A percentile compares a stretch with the other conserved stretches of the same genome.
Evolutionary conservation across 2,888 invertebrate genomes (phyloP).

Genomic region (Cabera pusaria): DNA sequence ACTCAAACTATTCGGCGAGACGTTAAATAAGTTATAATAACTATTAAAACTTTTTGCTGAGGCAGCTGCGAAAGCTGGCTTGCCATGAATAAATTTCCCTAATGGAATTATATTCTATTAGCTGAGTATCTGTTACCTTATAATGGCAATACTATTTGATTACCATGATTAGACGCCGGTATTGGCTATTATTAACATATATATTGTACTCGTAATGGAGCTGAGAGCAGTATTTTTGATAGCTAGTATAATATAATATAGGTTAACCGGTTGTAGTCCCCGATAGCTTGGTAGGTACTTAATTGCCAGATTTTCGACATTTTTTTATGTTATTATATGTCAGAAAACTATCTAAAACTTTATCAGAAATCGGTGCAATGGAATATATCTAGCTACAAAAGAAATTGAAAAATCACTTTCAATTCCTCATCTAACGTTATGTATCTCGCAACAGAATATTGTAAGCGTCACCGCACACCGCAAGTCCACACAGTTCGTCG

Average conservation of each 20-base stretch:
- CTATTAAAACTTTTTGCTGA: conserved; percentile 36
- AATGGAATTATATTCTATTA: conserved; percentile 48
- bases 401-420: not conserved
- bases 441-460: conserved; percentile 3
- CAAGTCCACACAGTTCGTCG: conserved; percentile 8
- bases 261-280: too few relatives aligned
- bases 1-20: conserved; percentile 1
- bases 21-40: conserved; percentile 24
- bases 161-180: conserved; percentile 19
- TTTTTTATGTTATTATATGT: too few relatives aligned
- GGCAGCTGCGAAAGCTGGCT: conserved; percentile 34
- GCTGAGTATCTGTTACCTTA: conserved; percentile 11
- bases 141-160: conserved; percentile 20
- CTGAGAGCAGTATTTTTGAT: not conserved
- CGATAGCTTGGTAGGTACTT: too few relatives aligned
- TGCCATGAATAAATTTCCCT: conserved; percentile 50
- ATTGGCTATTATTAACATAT: conserved; percentile 17
- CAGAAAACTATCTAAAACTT: too few relatives aligned
- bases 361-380: too few relatives aligned
- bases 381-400: not conserved
- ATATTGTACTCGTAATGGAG: conserved; percentile 10
- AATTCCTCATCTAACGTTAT: not conserved
- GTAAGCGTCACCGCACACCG: conserved; percentile 7
- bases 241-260: too few relatives aligned
- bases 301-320: too few relatives aligned